These are phyloP conservation scores for Clarias platycephalus DNA, from an alignment of 2,797 vertebrate species.

Conservation along the genomic window DNA sequence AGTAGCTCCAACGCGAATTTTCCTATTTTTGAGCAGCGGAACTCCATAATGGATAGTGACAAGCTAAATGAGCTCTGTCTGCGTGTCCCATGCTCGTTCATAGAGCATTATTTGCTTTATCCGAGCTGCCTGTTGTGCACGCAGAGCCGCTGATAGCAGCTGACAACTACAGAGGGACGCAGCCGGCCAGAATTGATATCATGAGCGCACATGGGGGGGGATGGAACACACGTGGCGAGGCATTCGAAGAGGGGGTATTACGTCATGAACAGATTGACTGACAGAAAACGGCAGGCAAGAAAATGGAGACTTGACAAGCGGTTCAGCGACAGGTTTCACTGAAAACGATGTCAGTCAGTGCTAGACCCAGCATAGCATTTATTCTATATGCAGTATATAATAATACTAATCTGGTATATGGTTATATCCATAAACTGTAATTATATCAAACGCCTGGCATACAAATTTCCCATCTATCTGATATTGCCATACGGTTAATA, in stretches of 20 bases:
- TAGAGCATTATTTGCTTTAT: conserved; percentile 66
- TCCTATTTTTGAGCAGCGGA: conserved; percentile 14
- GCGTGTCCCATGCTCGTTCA: conserved; percentile 68
- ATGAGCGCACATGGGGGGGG: not conserved
- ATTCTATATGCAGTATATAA: not conserved
- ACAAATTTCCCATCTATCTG: not conserved
- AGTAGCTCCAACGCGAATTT: not conserved
- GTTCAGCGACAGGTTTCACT: not conserved
- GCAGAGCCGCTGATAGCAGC: conserved; percentile 43
- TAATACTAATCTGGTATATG: not conserved
- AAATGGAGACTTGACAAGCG: conserved; percentile 13
- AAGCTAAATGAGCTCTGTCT: conserved; percentile 58
- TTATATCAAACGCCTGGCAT: not conserved
- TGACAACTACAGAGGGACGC: conserved; percentile 37
- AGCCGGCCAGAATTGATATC: conserved; percentile 27
- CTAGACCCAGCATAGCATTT: not conserved
- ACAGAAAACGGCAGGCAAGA: not conserved
- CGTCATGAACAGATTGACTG: conserved; percentile 3
- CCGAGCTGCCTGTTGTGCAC: conserved; percentile 56
- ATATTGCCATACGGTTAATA: not conserved
- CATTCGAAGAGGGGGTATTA: conserved; percentile 20
- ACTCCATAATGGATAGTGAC: conserved; percentile 65
- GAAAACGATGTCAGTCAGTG: conserved; percentile 1
- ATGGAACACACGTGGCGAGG: not conserved
- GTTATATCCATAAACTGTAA: not conserved